Percentiles rank a stretch among this genome's conserved stretches.
These are phyloP conservation scores for Teleopsis dalmanni DNA, from an alignment of 1,140 invertebrate species.

Conservation along the genomic window DNA sequence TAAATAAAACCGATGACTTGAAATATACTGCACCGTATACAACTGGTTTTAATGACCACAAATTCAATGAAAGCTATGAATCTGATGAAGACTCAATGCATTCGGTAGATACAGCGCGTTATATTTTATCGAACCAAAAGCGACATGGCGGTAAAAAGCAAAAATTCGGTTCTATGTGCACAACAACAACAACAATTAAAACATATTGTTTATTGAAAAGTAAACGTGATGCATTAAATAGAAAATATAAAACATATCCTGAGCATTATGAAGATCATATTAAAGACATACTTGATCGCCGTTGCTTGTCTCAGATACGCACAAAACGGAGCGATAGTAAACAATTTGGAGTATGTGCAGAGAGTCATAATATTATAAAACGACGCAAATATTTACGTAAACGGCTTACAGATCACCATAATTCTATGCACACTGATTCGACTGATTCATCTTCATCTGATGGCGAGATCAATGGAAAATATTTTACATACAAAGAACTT, in stretches of 20 bases:
- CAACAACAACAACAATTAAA: conserved; percentile 28
- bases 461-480: too few species aligned
- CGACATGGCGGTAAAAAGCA: too few species aligned
- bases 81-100: conserved; percentile 28
- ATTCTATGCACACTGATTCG: too few species aligned
- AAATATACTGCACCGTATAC: background rate
- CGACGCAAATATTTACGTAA: too few species aligned
- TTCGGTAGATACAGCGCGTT: conserved; percentile 30
- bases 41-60: background rate
- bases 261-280: conserved; percentile 27
- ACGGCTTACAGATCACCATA: too few species aligned
- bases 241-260: conserved; percentile 22
- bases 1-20: background rate
- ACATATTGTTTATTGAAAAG: conserved; percentile 26
- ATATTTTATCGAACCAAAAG: conserved; percentile 27
- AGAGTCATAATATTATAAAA: too few species aligned
- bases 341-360: too few species aligned
- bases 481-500: too few species aligned
- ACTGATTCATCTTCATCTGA: too few species aligned
- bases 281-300: conserved; percentile 19
- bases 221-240: conserved; percentile 24
- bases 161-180: conserved; percentile 13
- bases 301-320: conserved; percentile 7
- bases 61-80: conserved; percentile 5
- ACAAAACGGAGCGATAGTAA: too few species aligned